phyloP scores from a whole-genome alignment of 2,888 invertebrate species.

The Leucoptera coffeella region DNA sequence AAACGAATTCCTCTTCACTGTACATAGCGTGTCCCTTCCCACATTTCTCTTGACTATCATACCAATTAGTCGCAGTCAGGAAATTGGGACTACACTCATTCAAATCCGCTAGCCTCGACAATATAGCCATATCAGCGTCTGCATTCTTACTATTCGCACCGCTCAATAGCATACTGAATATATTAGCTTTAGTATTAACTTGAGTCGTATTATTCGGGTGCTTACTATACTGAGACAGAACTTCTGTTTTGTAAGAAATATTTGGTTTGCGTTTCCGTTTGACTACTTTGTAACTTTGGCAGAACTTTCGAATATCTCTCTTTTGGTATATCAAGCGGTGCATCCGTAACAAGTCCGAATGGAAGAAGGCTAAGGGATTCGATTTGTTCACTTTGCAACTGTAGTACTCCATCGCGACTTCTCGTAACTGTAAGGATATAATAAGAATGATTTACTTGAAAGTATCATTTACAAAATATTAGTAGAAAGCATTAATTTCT shows the following conservation, averaged over 20 bases:
- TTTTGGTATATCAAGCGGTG: conserved; percentile 35
- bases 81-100: conserved; percentile 24
- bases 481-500: too few relatives aligned
- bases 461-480: too few relatives aligned
- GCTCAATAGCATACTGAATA: conserved; percentile 24
- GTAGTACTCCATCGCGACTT: conserved; percentile 67
- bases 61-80: conserved; percentile 27
- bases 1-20: not conserved
- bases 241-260: conserved; percentile 15
- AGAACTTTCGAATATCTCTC: conserved; percentile 25
- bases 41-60: conserved; percentile 27
- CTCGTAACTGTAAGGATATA: conserved; percentile 52
- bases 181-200: conserved; percentile 18
- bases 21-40: conserved; percentile 16
- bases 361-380: conserved; percentile 33
- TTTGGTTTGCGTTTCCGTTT: too few relatives aligned
- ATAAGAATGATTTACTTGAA: too few relatives aligned
- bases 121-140: conserved; percentile 16
- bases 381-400: conserved; percentile 56
- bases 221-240: conserved; percentile 30
- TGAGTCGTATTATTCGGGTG: conserved; percentile 34
- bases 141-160: conserved; percentile 19
- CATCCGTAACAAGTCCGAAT: conserved; percentile 32
- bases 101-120: conserved; percentile 18
- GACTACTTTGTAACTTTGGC: conserved; percentile 24